Evolutionary conservation across 2,797 vertebrate species (phyloP).

Genomic region (Halcyon chelicuti): DNA sequence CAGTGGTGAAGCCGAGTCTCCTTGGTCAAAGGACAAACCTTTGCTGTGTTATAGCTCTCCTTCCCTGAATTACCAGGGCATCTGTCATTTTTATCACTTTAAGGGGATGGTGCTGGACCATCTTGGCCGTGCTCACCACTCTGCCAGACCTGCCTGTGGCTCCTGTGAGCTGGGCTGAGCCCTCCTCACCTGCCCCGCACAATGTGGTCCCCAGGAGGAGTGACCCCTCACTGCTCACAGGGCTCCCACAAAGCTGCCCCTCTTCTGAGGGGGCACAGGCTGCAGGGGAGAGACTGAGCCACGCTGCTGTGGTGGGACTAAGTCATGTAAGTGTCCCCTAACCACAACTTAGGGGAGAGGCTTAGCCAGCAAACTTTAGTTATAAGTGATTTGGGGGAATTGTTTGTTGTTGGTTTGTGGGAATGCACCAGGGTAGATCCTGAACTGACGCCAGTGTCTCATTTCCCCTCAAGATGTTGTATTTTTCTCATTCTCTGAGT

Average conservation of each 20-base stretch:
- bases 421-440: not conserved
- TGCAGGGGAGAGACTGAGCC: not conserved
- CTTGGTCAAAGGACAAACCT: not conserved
- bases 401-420: not conserved
- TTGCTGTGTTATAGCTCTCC: not conserved
- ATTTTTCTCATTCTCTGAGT: not conserved
- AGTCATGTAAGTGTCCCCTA: not conserved
- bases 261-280: fast-evolving
- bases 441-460: not conserved
- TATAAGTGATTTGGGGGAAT: not conserved
- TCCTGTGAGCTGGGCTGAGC: not conserved
- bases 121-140: fast-evolving
- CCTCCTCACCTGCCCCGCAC: fast-evolving
- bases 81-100: not conserved
- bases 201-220: fast-evolving
- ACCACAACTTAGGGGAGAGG: fast-evolving
- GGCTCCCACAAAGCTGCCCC: not conserved
- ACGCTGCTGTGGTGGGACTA: too few relatives aligned
- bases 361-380: not conserved
- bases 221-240: fast-evolving
- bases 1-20: fast-evolving
- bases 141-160: fast-evolving
- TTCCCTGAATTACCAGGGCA: not conserved
- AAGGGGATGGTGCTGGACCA: not conserved
- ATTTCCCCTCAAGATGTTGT: too few relatives aligned